Conservation (phyloP, 2,113 vertebrate species). For the Strix aluco region DNA sequence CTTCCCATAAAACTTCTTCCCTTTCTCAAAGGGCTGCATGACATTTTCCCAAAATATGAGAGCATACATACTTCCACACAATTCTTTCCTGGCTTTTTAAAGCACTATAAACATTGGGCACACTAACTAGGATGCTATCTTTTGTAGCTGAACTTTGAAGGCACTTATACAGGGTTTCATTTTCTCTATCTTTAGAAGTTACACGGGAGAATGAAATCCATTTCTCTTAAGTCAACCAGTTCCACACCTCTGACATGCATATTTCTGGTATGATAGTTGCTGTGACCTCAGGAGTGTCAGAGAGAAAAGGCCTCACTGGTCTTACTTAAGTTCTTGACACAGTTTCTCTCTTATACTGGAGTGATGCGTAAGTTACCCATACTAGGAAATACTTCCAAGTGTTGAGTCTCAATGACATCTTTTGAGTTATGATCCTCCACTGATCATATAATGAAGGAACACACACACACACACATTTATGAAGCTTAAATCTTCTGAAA, state of each 20-base stretch:
- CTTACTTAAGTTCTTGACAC: not conserved
- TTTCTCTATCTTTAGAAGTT: not conserved
- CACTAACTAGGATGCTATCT: not conserved
- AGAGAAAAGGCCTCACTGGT: not conserved
- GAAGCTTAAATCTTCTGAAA: not conserved
- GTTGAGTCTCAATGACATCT: not conserved
- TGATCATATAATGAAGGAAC: not conserved
- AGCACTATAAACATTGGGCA: not conserved
- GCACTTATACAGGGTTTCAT: not conserved
- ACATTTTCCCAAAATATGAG: not conserved
- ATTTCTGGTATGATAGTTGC: not conserved
- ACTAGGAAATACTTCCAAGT: not conserved
- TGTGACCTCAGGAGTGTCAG: not conserved
- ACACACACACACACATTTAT: not conserved
- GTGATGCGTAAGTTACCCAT: not conserved
- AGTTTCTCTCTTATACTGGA: not conserved
- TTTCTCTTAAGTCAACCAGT: not conserved
- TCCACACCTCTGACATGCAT: not conserved
- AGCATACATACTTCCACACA: not conserved
- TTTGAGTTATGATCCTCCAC: not conserved
- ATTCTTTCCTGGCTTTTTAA: not conserved
- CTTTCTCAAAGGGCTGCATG: not conserved
- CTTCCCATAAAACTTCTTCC: not conserved
- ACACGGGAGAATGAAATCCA: not conserved
- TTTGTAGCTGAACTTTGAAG: not conserved